Percentiles rank a stretch among this genome's conserved stretches.
These are phyloP conservation scores for Siniperca knerii DNA, from an alignment of 2,113 vertebrate species.

Conservation along the genomic window DNA sequence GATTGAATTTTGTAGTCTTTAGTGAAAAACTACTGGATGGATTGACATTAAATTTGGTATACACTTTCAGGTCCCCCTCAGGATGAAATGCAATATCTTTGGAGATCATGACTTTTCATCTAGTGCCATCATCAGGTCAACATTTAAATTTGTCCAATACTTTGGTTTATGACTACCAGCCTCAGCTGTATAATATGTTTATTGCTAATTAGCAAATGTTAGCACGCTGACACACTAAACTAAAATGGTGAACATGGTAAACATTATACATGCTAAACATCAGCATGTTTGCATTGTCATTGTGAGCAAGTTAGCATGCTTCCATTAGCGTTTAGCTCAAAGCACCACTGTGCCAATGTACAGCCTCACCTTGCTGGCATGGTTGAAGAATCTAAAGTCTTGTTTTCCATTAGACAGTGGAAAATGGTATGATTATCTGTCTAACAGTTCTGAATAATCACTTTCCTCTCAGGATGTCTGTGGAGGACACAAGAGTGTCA, in stretches of 20 bases:
- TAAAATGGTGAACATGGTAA: neutral
- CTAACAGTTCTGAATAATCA: conserved; percentile 27
- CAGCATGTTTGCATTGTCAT: neutral
- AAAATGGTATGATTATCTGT: conserved; percentile 17
- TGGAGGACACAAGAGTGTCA: conserved; percentile 1
- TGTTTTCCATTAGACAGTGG: neutral
- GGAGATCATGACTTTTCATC: neutral
- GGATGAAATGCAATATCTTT: neutral
- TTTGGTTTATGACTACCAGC: neutral
- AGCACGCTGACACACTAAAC: no score
- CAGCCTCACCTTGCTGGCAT: no score
- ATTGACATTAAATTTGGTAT: neutral
- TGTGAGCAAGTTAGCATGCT: neutral
- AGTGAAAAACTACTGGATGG: neutral
- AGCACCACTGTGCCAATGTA: no score
- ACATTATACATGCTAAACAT: neutral
- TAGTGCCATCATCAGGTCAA: neutral
- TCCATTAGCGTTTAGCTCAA: neutral
- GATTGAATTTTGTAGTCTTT: neutral
- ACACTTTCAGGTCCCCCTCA: neutral
- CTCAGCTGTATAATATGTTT: neutral
- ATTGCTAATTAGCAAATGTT: neutral
- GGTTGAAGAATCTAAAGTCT: neutral
- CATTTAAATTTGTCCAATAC: neutral
- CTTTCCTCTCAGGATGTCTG: conserved; percentile 12